phyloP scores from a whole-genome alignment of 2,797 vertebrate species.

The Taeniopygia guttata region DNA sequence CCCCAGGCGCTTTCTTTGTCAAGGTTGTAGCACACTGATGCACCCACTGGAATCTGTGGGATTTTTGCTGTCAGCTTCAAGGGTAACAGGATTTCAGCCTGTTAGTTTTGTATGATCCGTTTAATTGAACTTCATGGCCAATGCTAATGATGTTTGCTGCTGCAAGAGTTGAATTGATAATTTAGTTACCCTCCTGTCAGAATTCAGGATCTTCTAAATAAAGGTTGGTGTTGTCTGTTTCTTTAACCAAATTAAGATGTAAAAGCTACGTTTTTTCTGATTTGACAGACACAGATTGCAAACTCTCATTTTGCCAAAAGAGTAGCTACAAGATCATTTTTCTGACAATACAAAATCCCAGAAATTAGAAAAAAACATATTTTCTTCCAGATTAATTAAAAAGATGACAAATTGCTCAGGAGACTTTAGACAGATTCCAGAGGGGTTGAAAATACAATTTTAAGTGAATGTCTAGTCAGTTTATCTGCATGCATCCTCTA shows the following conservation, averaged over 20 bases:
- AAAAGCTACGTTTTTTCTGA: background rate
- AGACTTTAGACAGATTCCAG: background rate
- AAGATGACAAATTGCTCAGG: background rate
- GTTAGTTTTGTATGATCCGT: background rate
- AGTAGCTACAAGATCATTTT: background rate
- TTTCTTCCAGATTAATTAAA: background rate
- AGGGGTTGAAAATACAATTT: background rate
- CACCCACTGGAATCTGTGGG: background rate
- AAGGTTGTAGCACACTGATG: background rate
- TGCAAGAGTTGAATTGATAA: background rate
- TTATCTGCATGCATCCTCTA: background rate
- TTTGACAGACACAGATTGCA: background rate
- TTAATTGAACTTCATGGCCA: background rate
- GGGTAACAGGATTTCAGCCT: background rate
- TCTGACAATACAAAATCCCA: background rate
- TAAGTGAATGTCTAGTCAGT: background rate
- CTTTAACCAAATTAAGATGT: background rate
- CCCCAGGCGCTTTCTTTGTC: background rate
- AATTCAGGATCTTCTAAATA: background rate
- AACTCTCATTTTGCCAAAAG: background rate
- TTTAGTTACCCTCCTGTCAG: background rate
- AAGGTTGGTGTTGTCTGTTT: background rate
- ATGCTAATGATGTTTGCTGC: background rate
- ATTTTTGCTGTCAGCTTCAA: background rate
- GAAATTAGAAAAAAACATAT: background rate